phyloP scores from a whole-genome alignment of 1,140 invertebrate species.

The Halictus rubicundus region DNA sequence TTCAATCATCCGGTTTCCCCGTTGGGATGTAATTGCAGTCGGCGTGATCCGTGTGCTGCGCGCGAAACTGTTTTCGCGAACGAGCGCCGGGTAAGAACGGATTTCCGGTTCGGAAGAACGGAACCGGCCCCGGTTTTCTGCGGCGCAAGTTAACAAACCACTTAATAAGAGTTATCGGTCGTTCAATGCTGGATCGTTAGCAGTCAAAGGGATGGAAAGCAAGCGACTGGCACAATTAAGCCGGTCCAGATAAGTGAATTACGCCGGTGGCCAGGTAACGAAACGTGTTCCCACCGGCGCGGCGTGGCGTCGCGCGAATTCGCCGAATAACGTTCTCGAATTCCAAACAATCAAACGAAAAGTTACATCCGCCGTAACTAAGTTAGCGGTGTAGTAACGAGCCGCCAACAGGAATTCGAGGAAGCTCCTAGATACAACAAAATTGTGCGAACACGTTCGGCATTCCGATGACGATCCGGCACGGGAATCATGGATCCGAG shows the following conservation, averaged over 20 bases:
- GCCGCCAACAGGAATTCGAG: neutral
- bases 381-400: slow-evolving; percentile 23
- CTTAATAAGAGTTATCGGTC: slow-evolving; percentile 30
- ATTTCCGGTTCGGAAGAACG: too few species aligned
- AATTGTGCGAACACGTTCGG: neutral
- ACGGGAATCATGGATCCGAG: neutral
- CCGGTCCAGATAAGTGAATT: slow-evolving; percentile 42
- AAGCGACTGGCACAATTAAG: slow-evolving; percentile 39
- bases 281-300: slow-evolving; percentile 52
- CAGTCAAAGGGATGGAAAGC: slow-evolving; percentile 19
- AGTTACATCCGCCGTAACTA: slow-evolving; percentile 42
- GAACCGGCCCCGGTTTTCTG: too few species aligned
- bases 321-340: slow-evolving; percentile 43
- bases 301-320: slow-evolving; percentile 32
- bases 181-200: slow-evolving; percentile 45
- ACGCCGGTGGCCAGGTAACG: slow-evolving; percentile 47
- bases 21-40: neutral
- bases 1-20: neutral
- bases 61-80: too few species aligned
- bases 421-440: neutral
- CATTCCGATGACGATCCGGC: neutral
- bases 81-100: neutral
- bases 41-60: neutral
- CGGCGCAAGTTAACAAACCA: slow-evolving; percentile 9
- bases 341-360: slow-evolving; percentile 58